These are phyloP conservation scores for Excalfactoria chinensis DNA, from an alignment of 2,113 vertebrate species.

Conservation along the genomic window DNA sequence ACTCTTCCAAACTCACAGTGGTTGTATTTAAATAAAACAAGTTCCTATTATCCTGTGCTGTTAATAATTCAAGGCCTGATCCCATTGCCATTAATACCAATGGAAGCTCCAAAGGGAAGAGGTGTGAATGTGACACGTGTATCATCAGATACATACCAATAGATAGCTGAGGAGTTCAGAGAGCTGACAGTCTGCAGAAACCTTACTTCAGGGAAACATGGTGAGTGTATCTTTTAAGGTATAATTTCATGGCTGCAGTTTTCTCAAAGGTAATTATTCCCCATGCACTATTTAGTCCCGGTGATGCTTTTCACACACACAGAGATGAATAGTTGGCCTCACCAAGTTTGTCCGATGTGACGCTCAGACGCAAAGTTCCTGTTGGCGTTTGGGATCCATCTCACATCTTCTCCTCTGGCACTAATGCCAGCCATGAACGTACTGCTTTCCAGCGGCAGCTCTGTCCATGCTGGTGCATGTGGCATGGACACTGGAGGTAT, in stretches of 20 bases:
- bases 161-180: not conserved
- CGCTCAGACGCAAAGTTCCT: rapidly evolving
- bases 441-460: not conserved
- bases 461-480: rapidly evolving
- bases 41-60: not conserved
- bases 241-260: not conserved
- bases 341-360: not conserved
- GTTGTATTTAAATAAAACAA: not conserved
- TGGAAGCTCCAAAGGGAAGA: not conserved
- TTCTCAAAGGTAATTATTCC: not conserved
- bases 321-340: rapidly evolving
- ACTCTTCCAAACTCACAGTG: not conserved
- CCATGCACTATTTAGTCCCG: too few relatives aligned
- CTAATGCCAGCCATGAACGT: not conserved
- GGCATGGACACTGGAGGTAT: not conserved
- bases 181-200: not conserved
- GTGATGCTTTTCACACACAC: rapidly evolving
- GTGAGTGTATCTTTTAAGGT: not conserved
- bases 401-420: not conserved
- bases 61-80: not conserved
- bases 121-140: rapidly evolving
- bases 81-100: not conserved
- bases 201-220: not conserved
- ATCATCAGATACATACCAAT: rapidly evolving
- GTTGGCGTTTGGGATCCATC: not conserved